Evolutionary conservation across 2,113 vertebrate genomes (phyloP).

Genomic region (Felis chaus): DNA sequence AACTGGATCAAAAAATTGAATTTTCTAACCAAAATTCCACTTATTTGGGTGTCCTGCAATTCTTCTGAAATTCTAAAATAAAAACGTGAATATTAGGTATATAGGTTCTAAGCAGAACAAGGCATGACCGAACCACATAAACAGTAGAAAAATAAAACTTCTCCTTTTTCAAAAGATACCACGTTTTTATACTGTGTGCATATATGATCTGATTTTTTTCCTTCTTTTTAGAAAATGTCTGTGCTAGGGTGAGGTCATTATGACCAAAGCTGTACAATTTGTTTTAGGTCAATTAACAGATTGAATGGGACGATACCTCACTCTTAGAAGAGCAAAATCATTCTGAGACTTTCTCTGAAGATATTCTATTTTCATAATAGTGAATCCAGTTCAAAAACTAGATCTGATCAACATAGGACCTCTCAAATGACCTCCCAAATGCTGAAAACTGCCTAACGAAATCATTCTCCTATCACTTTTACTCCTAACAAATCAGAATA

Average conservation of each 20-base stretch:
- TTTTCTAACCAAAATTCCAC: not conserved
- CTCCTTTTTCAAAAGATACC: not conserved
- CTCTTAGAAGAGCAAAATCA: not conserved
- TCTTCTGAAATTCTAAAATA: not conserved
- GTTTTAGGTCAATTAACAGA: not conserved
- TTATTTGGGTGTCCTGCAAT: not conserved
- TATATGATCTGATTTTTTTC: not conserved
- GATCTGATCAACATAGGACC: not conserved
- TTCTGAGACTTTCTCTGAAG: not conserved
- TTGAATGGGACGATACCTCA: not conserved
- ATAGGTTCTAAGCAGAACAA: not conserved
- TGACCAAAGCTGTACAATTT: not conserved
- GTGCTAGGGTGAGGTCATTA: not conserved
- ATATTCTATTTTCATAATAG: not conserved
- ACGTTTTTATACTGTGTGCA: not conserved
- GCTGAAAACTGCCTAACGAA: not conserved
- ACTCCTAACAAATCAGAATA: not conserved
- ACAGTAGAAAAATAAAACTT: not conserved
- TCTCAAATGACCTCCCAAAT: not conserved
- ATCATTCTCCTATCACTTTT: not conserved
- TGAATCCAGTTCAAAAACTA: not conserved
- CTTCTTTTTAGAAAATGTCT: not conserved
- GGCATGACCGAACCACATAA: not conserved
- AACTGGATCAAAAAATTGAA: not conserved
- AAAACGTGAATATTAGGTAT: not conserved